Evolutionary conservation across 2,888 invertebrate species (phyloP), one percentile per base, ranked within the genome.

Genomic region (Macropis europaea): DNA sequence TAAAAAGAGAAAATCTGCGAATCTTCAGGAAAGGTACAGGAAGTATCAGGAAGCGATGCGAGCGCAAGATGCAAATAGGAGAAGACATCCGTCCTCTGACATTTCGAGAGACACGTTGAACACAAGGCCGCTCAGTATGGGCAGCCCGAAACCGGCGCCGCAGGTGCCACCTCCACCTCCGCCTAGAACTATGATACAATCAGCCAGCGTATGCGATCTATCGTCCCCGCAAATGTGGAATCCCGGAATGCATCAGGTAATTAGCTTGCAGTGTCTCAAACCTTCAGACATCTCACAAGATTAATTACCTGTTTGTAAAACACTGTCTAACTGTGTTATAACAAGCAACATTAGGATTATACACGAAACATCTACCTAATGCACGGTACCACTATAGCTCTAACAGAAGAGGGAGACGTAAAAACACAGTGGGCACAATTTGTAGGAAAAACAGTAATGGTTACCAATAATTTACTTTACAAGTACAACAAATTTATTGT

Each of bases 201-300:
- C 90, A 0, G 75, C 88, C 2, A 90, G 90, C 69, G 90, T 90
- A 2, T 88, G 88, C 73, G 90, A 90, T 72, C 81, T 90, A 36
- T 84, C 86, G 2, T 70, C 88, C 5, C 74, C 85, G 6, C 86
- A 83, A 6, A 76, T 85, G 74, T 89, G 89, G 89, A 84, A 85
- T 67, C 76, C 84, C 1, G 86, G 86, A 38, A 92, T 94, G 90
- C 93, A 93, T 80, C 94, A 94, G 91, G 94, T 94, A 87, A 43
- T 56, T 7, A 26, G 13, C 28, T 2, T 40, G 17, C 32, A 28
- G n/a, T 13, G 28, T 38, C 4, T 30, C 4, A 34, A 13, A 43
- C n/a, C n/a, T n/a, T n/a, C n/a, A n/a, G n/a, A n/a, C n/a, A n/a
- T n/a, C n/a, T n/a, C n/a, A n/a, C n/a, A n/a, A n/a, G n/a, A n/a